Conservation (phyloP, 1,140 invertebrate genomes). For the Cardiocondyla obscurior region DNA sequence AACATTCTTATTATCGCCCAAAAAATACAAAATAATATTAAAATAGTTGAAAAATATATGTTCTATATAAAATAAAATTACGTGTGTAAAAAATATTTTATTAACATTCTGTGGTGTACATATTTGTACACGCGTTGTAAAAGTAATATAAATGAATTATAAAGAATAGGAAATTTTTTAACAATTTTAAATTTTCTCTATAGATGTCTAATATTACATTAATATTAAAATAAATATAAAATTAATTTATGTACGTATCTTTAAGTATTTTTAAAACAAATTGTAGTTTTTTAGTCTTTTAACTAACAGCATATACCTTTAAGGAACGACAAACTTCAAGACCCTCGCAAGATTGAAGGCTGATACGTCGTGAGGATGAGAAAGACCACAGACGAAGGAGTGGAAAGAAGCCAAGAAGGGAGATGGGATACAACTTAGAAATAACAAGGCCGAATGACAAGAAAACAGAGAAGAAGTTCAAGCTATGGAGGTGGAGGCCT, state of each 20-base stretch:
- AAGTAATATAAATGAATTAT: background rate
- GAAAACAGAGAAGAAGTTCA: slow-evolving; percentile 73
- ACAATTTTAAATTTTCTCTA: background rate
- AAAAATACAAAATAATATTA: slow-evolving; percentile 12
- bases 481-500: slow-evolving; percentile 32
- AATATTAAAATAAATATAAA: background rate
- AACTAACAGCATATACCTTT: slow-evolving; percentile 10
- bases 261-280: background rate
- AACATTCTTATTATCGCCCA: slow-evolving; percentile 49
- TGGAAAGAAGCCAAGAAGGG: slow-evolving; percentile 27
- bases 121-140: background rate
- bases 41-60: background rate
- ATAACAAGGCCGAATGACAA: slow-evolving; percentile 77
- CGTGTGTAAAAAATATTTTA: background rate
- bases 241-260: background rate
- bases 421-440: slow-evolving; percentile 68
- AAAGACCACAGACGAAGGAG: slow-evolving; percentile 51
- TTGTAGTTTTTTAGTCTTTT: slow-evolving; percentile 36
- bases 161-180: background rate
- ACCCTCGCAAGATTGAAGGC: slow-evolving; percentile 60
- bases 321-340: slow-evolving; percentile 35
- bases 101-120: background rate
- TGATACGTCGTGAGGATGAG: slow-evolving; percentile 39
- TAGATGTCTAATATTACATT: background rate
- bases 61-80: background rate